Evolutionary conservation across 2,888 invertebrate genomes (phyloP).

Genomic region (Aricia artaxerxes): DNA sequence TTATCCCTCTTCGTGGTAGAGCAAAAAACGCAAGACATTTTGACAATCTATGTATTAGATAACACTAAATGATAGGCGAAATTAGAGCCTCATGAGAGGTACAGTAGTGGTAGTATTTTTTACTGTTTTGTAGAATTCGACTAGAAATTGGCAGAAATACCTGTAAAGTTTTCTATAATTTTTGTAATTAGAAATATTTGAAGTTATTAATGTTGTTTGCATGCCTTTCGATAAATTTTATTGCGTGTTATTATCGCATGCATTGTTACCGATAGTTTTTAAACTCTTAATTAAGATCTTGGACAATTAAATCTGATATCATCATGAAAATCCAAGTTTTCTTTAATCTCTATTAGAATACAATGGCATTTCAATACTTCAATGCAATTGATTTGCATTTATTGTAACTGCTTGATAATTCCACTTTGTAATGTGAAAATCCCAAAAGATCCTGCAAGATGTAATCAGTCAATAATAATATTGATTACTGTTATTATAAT

Average conservation of each 20-base stretch:
- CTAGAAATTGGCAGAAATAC: not conserved
- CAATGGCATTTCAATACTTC: not conserved
- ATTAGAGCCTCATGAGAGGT: too few species aligned
- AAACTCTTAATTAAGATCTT: constrained; percentile 4
- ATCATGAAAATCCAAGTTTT: constrained; percentile 1
- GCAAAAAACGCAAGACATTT: too few species aligned
- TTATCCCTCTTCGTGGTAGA: too few species aligned
- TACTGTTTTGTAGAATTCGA: not conserved
- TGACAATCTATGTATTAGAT: too few species aligned
- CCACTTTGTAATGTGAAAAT: not conserved
- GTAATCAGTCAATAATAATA: too few species aligned
- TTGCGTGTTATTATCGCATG: not conserved
- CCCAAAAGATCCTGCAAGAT: not conserved
- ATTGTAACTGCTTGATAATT: not conserved
- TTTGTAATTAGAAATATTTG: not conserved
- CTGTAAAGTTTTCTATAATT: not conserved
- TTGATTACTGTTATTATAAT: too few species aligned
- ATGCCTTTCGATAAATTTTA: not conserved
- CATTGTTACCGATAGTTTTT: not conserved
- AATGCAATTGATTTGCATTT: not conserved
- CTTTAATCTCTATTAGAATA: not conserved
- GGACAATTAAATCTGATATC: constrained; percentile 1
- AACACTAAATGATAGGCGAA: too few species aligned
- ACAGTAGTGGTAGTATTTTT: not conserved
- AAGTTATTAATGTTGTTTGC: not conserved